phyloP scores from a whole-genome alignment of 37 sponge, comb jelly and placozoan species.

The Cladorhizidae sp. region DNA sequence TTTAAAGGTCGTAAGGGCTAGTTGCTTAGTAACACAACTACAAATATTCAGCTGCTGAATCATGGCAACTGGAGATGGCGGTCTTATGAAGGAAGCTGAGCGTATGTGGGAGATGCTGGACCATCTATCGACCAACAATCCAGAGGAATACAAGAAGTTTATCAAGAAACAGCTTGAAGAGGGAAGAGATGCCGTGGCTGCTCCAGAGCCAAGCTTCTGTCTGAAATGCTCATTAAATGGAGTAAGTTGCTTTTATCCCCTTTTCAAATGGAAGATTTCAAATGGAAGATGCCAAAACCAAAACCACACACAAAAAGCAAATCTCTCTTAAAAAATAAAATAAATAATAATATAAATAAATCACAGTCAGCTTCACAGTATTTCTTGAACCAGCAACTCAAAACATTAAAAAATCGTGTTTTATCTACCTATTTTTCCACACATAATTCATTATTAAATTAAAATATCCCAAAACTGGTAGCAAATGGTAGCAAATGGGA shows the following conservation, averaged over 20 bases:
- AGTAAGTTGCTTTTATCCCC: slow-evolving; percentile 6
- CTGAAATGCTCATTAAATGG: slow-evolving; percentile 26
- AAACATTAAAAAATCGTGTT: too few species aligned
- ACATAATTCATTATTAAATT: too few species aligned
- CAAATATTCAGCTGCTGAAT: neutral
- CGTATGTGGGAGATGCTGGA: slow-evolving; percentile 81
- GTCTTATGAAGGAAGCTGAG: slow-evolving; percentile 51
- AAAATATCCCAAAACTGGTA: too few species aligned
- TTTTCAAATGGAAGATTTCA: too few species aligned
- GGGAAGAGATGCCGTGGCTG: slow-evolving; percentile 38
- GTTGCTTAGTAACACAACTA: neutral
- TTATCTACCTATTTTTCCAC: too few species aligned
- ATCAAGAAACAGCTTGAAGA: slow-evolving; percentile 77
- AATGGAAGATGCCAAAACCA: too few species aligned
- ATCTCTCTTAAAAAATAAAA: too few species aligned
- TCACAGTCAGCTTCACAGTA: too few species aligned
- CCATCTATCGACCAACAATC: slow-evolving; percentile 62
- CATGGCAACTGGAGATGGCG: neutral
- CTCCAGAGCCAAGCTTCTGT: slow-evolving; percentile 71
- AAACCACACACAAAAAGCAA: too few species aligned
- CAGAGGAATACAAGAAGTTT: slow-evolving; percentile 79
- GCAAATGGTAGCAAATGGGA: too few species aligned
- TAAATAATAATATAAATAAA: too few species aligned
- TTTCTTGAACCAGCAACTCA: too few species aligned
- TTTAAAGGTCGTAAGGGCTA: slow-evolving; percentile 4